Base-by-base conservation (phyloP, 92 coral and sea anemone species). In the Phymanthus crucifer region DNA sequence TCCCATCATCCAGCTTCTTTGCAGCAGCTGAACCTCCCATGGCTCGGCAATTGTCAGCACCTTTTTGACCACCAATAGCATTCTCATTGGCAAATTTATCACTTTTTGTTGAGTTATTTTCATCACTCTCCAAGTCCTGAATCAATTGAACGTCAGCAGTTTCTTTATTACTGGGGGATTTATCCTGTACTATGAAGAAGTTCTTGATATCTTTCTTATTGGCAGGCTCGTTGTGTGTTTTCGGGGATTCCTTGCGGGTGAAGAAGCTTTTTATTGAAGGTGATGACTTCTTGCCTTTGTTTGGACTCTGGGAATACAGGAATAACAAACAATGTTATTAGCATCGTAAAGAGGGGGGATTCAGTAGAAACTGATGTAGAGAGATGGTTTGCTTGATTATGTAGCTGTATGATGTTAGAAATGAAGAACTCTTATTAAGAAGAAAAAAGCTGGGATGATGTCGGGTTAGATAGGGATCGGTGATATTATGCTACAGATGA, bases 201-300 rank as follows among this genome's bases (percentile, higher is more conserved):
- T 71, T 71, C 72, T 34, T 68, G 29, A 80, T 80, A 43, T 67
- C 43, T 36, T 72, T 80, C 14, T 34, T 80, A 38, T 18, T 71
- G 46, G 37, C 48, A 38, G 29, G 18, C 13, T 29, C 32, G 26
- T 40, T 65, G 43, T 57, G 48, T 23, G 8, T 21, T 24, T 82
- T 65, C 14, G 23, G 43, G 24, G 79, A 35, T 26, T 74, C 73
- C 33, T 66, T 57, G 9, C 47, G 12, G 34, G 64, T 56, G 33
- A 74, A 80, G 24, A 80, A 82, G 31, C 45, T 82, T 40, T 58
- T 65, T 9, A 74, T 82, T 71, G 79, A 79, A 40, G 75, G 57
- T 68, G 83, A 52, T 61, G 47, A 35, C 38, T 57, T 74, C 45
- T 73, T 61, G 47, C n/a, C 16, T 14, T 32, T 57, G 5, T 81